Base-by-base conservation (phyloP, 1,140 invertebrate species). In the Lepeophtheirus salmonis region DNA sequence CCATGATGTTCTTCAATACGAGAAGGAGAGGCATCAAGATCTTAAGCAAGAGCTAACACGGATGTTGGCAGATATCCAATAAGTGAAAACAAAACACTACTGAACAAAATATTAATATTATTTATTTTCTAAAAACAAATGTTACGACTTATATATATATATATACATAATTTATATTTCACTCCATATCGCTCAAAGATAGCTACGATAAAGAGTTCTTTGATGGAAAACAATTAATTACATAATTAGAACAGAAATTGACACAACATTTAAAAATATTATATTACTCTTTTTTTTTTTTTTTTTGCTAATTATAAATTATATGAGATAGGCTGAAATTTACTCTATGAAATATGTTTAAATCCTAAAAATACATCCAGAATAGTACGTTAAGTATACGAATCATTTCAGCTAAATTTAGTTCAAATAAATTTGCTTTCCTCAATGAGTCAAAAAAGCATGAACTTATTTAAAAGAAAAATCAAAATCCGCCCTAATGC, bases 31-130 rank as follows among this genome's bases (percentile, higher is more conserved):
- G 23, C 57, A 60, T 50, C 49, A 52, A n/a, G 57, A 60, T 51
- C 23, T 60, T 4, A 60, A 50, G 26, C 57, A 60, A 20, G 57
- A 60, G 23, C 57, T 60, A 10, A 60, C 30, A 4, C 12, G 57
- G n/a, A 60, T 60, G 57, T 26, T 60, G 30, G 20, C 49, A 3
- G 57, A 60, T 50, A 60, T 60, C 20, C 49, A 50, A 50, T 60
- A 41, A 60, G 57, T 13, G 6, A 56, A 23, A 56, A n/a, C n/a
- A 41, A 41, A 10, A 41, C 6, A 10, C 30, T 6, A 10, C 6
- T n/a, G n/a, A 6, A 41, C 30, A 41, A 41, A n/a, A 41, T 10
- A n/a, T 41, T 10, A 10, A n/a, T 41, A n/a, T 41, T 41, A 41
- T 41, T 41, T 41, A 41, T 41, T 41, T 41, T 41, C n/a, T 41